phyloP scores from a whole-genome alignment of 2,797 vertebrate species.

The Etheostoma nigrum region DNA sequence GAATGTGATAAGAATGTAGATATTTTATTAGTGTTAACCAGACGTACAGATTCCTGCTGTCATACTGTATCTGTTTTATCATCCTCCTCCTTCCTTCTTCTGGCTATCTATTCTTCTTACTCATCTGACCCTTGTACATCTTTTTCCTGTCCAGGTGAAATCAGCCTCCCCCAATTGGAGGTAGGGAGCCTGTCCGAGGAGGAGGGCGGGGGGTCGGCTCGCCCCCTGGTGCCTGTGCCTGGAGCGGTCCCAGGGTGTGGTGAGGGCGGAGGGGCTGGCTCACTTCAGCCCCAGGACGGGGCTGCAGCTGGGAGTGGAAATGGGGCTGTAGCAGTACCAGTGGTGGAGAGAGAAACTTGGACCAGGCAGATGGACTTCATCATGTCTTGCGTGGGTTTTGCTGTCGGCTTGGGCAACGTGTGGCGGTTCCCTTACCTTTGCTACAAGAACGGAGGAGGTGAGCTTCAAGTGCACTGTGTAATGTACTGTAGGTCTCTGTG shows the following conservation, averaged over 20 bases:
- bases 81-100: not conserved
- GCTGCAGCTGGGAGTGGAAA: conserved; percentile 48
- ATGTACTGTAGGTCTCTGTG: not conserved
- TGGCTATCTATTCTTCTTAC: not conserved
- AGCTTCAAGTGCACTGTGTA: conserved; percentile 46
- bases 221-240: conserved; percentile 76
- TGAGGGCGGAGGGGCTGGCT: conserved; percentile 70
- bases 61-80: not conserved
- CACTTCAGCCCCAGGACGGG: conserved; percentile 67
- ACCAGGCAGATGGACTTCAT: conserved; percentile 91
- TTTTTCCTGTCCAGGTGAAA: conserved; percentile 71
- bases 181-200: conserved; percentile 78
- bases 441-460: conserved; percentile 92
- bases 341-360: conserved; percentile 87
- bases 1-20: too few relatives aligned
- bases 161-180: conserved; percentile 79
- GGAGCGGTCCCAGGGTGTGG: conserved; percentile 64
- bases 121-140: conserved; percentile 5
- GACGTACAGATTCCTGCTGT: not conserved
- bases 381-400: conserved; percentile 91
- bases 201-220: conserved; percentile 71
- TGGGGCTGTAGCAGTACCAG: conserved; percentile 54
- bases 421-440: conserved; percentile 91
- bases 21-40: not conserved
- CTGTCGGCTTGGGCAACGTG: conserved; percentile 89